Percentiles rank a stretch among this genome's conserved stretches.
These are phyloP conservation scores for Phainopepla nitens DNA, from an alignment of 2,113 vertebrate species.

Conservation along the genomic window DNA sequence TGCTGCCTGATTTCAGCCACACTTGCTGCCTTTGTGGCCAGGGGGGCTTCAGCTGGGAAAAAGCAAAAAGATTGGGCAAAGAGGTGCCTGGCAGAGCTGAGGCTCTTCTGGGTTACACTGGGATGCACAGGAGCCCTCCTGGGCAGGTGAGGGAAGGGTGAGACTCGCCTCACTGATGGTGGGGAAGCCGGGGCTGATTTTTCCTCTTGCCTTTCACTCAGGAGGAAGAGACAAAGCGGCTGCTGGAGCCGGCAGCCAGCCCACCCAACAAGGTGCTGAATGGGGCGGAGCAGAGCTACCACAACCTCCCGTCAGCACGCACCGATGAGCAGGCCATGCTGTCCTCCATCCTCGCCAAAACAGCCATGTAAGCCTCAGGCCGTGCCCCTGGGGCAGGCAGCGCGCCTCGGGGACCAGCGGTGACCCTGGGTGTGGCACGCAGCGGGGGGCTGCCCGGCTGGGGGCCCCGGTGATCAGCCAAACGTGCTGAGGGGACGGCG, in stretches of 20 bases:
- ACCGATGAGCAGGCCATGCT: slow-evolving; percentile 93
- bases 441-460: neutral
- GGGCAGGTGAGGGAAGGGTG: too few species aligned
- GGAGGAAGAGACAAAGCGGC: slow-evolving; percentile 81
- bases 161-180: too few species aligned
- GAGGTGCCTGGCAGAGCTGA: neutral
- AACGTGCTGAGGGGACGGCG: neutral
- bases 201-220: neutral
- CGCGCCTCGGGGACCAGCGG: accelerated
- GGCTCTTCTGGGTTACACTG: neutral
- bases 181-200: neutral
- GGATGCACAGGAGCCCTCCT: too few species aligned
- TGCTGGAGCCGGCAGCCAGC: slow-evolving; percentile 82
- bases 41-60: neutral
- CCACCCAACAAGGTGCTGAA: slow-evolving; percentile 85
- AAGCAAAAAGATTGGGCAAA: neutral
- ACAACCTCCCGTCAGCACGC: slow-evolving; percentile 80
- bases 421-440: neutral
- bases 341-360: slow-evolving; percentile 91
- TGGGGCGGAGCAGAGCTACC: slow-evolving; percentile 80
- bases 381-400: neutral
- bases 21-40: neutral
- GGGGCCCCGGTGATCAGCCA: accelerated
- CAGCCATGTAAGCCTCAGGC: slow-evolving; percentile 81
- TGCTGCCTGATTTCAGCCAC: neutral